A percentile compares a stretch with the other conserved stretches of the same genome.
phyloP scores from a whole-genome alignment of 2,797 vertebrate species.

The Lateolabrax maculatus region DNA sequence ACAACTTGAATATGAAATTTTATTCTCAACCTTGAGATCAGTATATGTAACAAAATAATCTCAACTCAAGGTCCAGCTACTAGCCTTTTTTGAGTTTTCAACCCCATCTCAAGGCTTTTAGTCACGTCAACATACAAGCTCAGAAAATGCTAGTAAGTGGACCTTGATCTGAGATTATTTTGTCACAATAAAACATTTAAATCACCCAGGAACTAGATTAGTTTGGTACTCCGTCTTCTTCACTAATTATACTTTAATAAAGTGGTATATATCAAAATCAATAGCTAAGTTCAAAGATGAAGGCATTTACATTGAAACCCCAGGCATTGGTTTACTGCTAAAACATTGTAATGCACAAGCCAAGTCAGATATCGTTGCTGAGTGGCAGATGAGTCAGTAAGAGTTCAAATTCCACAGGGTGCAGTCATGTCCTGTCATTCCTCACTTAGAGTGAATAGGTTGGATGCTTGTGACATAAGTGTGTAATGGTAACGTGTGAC shows the following conservation, averaged over 20 bases:
- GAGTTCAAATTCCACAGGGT: conserved; percentile 49
- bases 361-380: conserved; percentile 13
- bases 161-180: neutral
- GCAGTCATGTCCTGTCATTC: conserved; percentile 5
- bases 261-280: neutral
- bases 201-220: neutral
- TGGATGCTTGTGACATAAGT: conserved; percentile 17
- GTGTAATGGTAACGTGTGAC: neutral
- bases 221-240: neutral
- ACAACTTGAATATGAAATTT: neutral
- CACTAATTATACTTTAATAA: neutral
- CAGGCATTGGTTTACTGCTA: conserved; percentile 1
- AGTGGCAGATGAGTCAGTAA: conserved; percentile 13
- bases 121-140: too few species aligned
- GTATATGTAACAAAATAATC: neutral
- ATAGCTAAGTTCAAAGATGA: neutral
- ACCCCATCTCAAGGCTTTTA: too few species aligned
- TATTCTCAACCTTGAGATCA: neutral
- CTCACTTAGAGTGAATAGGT: conserved; percentile 18
- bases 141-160: neutral
- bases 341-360: neutral
- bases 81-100: too few species aligned
- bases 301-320: neutral
- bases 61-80: neutral
- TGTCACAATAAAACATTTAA: neutral